A percentile compares a stretch with the other conserved stretches of the same genome.
These are phyloP conservation scores for Drosophila rubida DNA, from an alignment of 2,888 invertebrate species.

Conservation along the genomic window DNA sequence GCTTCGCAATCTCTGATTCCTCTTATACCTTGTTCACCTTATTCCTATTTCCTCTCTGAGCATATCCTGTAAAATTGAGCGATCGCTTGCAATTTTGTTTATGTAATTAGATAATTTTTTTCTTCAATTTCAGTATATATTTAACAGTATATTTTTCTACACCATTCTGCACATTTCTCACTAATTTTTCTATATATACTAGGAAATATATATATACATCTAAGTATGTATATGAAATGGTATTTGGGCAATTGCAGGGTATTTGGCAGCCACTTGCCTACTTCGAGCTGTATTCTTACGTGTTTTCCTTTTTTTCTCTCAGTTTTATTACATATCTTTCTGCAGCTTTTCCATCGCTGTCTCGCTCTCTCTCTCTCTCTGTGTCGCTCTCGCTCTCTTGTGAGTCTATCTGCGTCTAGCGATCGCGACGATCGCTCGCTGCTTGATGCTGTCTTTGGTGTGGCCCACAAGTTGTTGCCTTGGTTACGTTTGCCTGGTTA, in stretches of 20 bases:
- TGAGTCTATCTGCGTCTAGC: conserved; percentile 21
- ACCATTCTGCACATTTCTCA: too few species aligned
- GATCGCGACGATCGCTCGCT: conserved; percentile 17
- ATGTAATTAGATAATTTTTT: too few species aligned
- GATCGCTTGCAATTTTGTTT: too few species aligned
- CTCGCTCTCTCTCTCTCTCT: not conserved
- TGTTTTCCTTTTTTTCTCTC: conserved; percentile 8
- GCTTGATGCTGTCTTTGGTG: conserved; percentile 29
- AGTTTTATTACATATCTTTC: conserved; percentile 7
- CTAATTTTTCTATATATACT: too few species aligned
- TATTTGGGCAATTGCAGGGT: not conserved
- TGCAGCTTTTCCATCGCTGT: conserved; percentile 10
- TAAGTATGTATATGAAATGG: too few species aligned
- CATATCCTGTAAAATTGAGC: too few species aligned
- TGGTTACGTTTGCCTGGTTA: conserved; percentile 33
- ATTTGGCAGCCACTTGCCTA: not conserved
- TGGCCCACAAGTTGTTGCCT: conserved; percentile 37
- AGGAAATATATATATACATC: too few species aligned
- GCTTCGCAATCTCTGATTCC: too few species aligned
- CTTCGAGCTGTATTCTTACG: not conserved
- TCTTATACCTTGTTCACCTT: too few species aligned
- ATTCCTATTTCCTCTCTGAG: too few species aligned
- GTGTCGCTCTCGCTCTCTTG: not conserved
- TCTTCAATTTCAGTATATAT: too few species aligned
- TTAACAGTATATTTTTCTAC: too few species aligned